These are phyloP conservation scores for Vandiemenella viatica DNA, from an alignment of 2,888 invertebrate species.

Conservation along the genomic window DNA sequence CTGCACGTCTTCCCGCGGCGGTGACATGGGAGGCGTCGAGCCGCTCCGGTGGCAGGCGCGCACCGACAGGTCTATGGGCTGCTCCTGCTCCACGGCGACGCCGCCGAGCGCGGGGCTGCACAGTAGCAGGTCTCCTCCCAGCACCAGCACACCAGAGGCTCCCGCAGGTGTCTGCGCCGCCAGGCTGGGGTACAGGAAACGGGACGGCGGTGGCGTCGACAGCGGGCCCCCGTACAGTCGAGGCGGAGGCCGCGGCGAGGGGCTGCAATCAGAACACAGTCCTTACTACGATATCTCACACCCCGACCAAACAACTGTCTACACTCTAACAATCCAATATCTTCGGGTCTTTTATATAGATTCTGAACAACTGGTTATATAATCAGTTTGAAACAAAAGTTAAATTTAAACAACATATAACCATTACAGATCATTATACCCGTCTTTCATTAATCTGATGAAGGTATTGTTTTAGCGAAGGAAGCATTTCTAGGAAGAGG, in stretches of 20 bases:
- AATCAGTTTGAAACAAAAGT: too few species aligned
- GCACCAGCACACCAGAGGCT: slow-evolving; percentile 2
- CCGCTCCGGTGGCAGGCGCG: slow-evolving; percentile 32
- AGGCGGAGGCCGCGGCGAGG: slow-evolving; percentile 2
- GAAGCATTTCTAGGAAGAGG: too few species aligned
- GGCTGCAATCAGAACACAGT: too few species aligned
- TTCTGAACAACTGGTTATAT: too few species aligned
- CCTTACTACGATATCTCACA: too few species aligned
- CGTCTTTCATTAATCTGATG: too few species aligned
- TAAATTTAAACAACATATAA: too few species aligned
- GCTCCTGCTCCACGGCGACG: slow-evolving; percentile 37
- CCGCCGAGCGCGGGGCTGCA: slow-evolving; percentile 30
- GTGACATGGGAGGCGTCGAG: neutral
- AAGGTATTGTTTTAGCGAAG: too few species aligned
- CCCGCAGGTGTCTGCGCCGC: slow-evolving; percentile 8
- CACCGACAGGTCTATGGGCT: slow-evolving; percentile 39
- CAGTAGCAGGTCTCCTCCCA: slow-evolving; percentile 27
- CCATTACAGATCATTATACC: too few species aligned
- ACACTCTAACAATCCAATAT: too few species aligned
- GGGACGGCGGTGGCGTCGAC: slow-evolving; percentile 2
- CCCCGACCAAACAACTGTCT: too few species aligned
- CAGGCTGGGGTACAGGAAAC: slow-evolving; percentile 1
- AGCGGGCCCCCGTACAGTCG: slow-evolving; percentile 6
- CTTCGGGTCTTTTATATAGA: too few species aligned
- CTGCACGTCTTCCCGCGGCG: neutral